Conservation (phyloP, 2,797 vertebrate genomes). For the Chelon auratus region DNA sequence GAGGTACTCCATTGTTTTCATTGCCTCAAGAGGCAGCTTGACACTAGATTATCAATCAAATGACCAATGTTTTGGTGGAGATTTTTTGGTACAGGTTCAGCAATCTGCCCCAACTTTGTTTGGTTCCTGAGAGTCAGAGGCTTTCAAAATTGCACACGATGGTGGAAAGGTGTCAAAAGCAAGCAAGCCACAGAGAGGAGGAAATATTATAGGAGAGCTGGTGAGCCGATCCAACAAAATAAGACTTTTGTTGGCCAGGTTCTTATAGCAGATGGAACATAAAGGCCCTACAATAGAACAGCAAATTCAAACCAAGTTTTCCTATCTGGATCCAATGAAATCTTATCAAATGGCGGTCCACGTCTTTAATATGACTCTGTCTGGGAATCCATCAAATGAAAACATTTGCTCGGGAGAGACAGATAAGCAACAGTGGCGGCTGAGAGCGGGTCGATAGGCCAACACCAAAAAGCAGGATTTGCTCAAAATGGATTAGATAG, state of each 20-base stretch:
- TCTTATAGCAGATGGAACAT: neutral
- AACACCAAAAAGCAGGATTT: slow-evolving; percentile 68
- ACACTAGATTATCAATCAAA: too few relatives aligned
- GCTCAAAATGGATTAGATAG: slow-evolving; percentile 73
- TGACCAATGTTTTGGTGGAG: too few relatives aligned
- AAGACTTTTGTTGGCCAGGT: neutral
- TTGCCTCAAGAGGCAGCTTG: too few relatives aligned
- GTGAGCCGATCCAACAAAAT: neutral
- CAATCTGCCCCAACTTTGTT: too few relatives aligned
- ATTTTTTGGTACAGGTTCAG: too few relatives aligned
- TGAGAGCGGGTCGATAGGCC: slow-evolving; percentile 64
- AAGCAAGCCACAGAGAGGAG: neutral
- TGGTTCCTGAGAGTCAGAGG: too few relatives aligned
- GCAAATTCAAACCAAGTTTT: slow-evolving; percentile 18
- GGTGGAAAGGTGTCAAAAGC: neutral
- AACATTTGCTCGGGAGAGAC: slow-evolving; percentile 58
- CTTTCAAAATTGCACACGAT: too few relatives aligned
- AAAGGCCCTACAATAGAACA: neutral
- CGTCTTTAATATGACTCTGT: slow-evolving; percentile 47
- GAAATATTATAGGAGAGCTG: neutral
- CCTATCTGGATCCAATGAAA: slow-evolving; percentile 40
- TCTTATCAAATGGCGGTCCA: slow-evolving; percentile 32
- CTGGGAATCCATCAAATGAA: slow-evolving; percentile 63
- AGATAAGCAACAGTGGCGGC: slow-evolving; percentile 61
- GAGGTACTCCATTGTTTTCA: too few relatives aligned